Base-by-base conservation (phyloP, 2,113 vertebrate genomes). In the Forbesichthys papilliferus region DNA sequence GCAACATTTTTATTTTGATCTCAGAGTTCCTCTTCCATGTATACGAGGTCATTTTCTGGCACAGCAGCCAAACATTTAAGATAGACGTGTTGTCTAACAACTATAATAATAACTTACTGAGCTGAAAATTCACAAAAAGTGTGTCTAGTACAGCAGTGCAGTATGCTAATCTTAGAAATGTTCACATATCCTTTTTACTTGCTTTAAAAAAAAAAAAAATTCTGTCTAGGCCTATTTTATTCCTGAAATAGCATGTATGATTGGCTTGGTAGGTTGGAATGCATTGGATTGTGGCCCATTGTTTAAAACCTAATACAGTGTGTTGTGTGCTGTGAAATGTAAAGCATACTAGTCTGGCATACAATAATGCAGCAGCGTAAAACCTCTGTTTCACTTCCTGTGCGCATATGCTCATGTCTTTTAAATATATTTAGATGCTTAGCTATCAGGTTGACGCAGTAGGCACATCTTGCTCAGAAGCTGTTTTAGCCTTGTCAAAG, bases 401-500 rank as follows among this genome's bases (percentile, higher is more conserved):
- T 5, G 34, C 33, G 63, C 51, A 61, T 56, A 66, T 65, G 61
- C 48, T 78, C 55, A 49, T 68, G 61, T 64, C 58, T 52, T 69
- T 73, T 80, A 80, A 73, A 64, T 53, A 33, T 42, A 58, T 27
- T 27, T 27, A 77, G 65, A 49, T 75, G 66, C 61, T 84, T 68
- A 66, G 55, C 78, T 64, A 63, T 67, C 53, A 83, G 68, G 54
- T 14, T 78, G 74, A 79, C 68, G 77, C 60, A 54, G 68, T 13
- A 1, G 42, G 58, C 34, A 27, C 34, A 54, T 61, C 59, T 64
- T 20, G 54, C 64, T 80, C 76, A 42, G 77, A 79, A 78, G 79
- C 11, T 55, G 68, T 74, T 72, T 71, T 34, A 69, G 56, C 66
- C 76, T 79, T 74, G 69, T 78, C 71, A 75, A 65, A 82, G 67